Evolutionary conservation across 2,888 invertebrate species (phyloP).

Genomic region (Pristionchus exspectatus): DNA sequence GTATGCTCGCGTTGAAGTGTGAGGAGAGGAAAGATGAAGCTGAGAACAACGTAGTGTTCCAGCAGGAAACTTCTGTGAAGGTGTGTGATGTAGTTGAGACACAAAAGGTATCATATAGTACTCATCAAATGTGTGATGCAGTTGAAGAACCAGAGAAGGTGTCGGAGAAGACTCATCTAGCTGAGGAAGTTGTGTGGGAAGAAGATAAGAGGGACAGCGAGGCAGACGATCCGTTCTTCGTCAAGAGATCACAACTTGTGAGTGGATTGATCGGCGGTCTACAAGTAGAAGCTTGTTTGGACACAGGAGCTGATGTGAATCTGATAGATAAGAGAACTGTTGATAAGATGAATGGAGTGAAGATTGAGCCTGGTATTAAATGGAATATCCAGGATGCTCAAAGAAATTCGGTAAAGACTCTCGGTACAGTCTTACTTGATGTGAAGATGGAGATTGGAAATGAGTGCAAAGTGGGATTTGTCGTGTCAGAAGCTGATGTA

Average conservation of each 20-base stretch:
- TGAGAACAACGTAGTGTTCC: too few species aligned
- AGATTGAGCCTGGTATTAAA: neutral
- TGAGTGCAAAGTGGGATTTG: neutral
- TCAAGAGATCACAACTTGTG: neutral
- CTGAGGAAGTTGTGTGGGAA: too few species aligned
- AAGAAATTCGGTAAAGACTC: neutral
- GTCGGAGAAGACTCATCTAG: too few species aligned
- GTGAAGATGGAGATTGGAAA: neutral
- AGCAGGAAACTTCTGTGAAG: too few species aligned
- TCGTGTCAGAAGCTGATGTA: neutral
- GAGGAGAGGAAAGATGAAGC: too few species aligned
- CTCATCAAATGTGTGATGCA: neutral
- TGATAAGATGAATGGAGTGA: neutral
- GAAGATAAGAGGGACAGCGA: neutral
- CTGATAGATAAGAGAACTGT: neutral
- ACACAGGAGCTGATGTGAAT: neutral
- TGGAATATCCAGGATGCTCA: neutral
- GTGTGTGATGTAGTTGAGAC: neutral
- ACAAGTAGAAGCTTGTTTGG: neutral
- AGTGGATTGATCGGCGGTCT: neutral
- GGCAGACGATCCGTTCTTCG: neutral
- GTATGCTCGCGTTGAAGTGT: too few species aligned
- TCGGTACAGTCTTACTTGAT: neutral
- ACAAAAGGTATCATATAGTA: too few species aligned
- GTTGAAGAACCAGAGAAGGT: neutral